phyloP scores from a whole-genome alignment of 2,888 invertebrate genomes.

The Hemistola chrysoprasaria region DNA sequence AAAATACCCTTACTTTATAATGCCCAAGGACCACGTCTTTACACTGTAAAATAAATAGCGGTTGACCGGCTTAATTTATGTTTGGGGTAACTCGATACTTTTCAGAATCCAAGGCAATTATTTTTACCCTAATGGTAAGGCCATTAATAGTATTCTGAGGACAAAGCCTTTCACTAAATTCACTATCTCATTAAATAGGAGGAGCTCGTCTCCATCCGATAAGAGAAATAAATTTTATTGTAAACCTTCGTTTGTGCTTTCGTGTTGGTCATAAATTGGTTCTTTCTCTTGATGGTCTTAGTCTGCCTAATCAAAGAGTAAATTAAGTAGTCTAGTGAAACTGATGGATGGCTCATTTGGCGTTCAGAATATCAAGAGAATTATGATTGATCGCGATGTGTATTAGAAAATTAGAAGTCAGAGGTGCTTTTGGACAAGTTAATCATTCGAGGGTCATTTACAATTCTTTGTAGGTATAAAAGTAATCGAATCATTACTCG shows the following conservation, averaged over 20 bases:
- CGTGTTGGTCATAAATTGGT: constrained; percentile 40
- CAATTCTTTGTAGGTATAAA: too few relatives aligned
- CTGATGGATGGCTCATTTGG: constrained; percentile 15
- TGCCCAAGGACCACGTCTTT: too few relatives aligned
- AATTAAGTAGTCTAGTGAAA: constrained; percentile 25
- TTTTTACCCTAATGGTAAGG: constrained; percentile 5
- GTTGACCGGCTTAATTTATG: too few relatives aligned
- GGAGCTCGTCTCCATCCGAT: constrained; percentile 49
- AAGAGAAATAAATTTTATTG: constrained; percentile 58
- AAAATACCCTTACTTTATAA: too few relatives aligned
- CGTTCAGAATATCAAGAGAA: constrained; percentile 11
- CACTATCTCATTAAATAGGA: constrained; percentile 44
- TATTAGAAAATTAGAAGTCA: neutral
- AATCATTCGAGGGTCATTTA: neutral
- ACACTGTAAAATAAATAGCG: too few relatives aligned
- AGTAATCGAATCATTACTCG: too few relatives aligned
- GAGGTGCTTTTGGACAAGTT: constrained; percentile 8
- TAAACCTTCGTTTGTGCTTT: constrained; percentile 45
- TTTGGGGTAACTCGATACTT: too few relatives aligned
- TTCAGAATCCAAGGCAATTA: constrained; percentile 4
- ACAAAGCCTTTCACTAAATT: constrained; percentile 35
- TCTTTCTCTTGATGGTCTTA: constrained; percentile 54
- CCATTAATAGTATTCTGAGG: constrained; percentile 12
- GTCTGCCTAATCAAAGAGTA: constrained; percentile 30
- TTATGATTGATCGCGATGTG: constrained; percentile 21